Evolutionary conservation across 1,140 invertebrate genomes (phyloP).

Genomic region (Bombus superbus): DNA sequence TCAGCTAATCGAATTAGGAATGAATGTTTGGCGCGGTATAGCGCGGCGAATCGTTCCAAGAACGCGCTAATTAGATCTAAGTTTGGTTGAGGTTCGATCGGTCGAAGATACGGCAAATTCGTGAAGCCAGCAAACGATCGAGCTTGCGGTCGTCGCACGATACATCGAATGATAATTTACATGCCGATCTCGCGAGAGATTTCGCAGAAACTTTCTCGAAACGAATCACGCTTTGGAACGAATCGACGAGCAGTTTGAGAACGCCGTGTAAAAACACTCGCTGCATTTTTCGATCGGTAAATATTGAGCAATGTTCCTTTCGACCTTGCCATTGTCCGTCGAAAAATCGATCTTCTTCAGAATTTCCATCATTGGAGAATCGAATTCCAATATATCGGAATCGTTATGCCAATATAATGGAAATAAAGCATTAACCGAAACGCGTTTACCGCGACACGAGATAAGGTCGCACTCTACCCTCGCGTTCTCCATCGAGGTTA

Average conservation of each 20-base stretch:
- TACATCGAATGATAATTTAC: slow-evolving; percentile 1
- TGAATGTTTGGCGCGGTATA: slow-evolving; percentile 17
- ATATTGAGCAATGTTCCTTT: slow-evolving; percentile 69
- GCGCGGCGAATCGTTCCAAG: neutral
- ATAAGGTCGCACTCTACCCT: neutral
- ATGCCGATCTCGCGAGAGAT: neutral
- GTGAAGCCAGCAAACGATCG: neutral
- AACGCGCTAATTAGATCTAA: neutral
- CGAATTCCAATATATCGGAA: neutral
- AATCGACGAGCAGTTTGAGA: neutral
- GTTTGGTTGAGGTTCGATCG: neutral
- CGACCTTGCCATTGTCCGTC: slow-evolving; percentile 54
- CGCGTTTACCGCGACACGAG: neutral
- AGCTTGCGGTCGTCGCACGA: no score
- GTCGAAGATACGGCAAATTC: no score
- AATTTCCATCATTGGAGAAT: neutral
- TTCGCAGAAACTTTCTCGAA: neutral
- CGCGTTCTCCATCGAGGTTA: slow-evolving; percentile 33
- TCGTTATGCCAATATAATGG: no score
- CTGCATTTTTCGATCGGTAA: slow-evolving; percentile 50
- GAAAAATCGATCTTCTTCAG: slow-evolving; percentile 13
- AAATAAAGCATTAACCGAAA: neutral
- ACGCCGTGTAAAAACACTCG: slow-evolving; percentile 27
- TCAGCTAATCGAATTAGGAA: slow-evolving; percentile 45
- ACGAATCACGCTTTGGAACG: slow-evolving; percentile 15